Evolutionary conservation across 2,888 invertebrate species (phyloP).

Genomic region (Caenorhabditis angaria): DNA sequence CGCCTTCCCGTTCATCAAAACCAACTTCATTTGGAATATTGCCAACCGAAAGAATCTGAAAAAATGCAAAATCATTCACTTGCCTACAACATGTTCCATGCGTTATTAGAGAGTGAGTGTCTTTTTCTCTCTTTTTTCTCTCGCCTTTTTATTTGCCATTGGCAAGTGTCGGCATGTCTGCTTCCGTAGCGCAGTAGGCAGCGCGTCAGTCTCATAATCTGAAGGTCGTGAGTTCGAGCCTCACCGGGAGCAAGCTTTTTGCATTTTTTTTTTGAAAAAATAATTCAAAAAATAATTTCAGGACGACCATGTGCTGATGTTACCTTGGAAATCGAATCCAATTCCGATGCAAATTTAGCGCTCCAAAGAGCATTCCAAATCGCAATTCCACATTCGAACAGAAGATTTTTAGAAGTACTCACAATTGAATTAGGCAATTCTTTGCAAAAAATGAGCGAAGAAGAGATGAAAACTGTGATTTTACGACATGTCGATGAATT

Average conservation of each 20-base stretch:
- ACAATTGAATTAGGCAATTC: constrained; percentile 35
- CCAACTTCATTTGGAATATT: constrained; percentile 10
- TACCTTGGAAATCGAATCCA: constrained; percentile 20
- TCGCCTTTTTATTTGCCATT: background rate
- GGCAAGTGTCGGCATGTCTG: constrained; percentile 1
- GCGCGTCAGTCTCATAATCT: constrained; percentile 87
- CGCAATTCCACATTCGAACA: constrained; percentile 21
- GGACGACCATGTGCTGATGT: background rate
- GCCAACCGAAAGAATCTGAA: constrained; percentile 12
- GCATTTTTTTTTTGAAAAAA: constrained; percentile 9
- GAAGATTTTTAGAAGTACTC: constrained; percentile 13
- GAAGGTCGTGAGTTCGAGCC: constrained; percentile 95
- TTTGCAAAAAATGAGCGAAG: constrained; percentile 11
- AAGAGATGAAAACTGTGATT: constrained; percentile 22
- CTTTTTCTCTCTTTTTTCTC: background rate
- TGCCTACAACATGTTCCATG: constrained; percentile 25
- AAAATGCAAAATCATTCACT: constrained; percentile 13
- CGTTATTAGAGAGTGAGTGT: constrained; percentile 20
- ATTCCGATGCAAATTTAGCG: constrained; percentile 22
- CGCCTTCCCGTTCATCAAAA: background rate
- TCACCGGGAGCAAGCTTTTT: constrained; percentile 76
- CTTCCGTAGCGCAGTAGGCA: constrained; percentile 60
- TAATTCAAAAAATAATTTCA: background rate
- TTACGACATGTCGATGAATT: constrained; percentile 26
- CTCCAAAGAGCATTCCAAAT: constrained; percentile 34